A percentile compares a stretch with the other conserved stretches of the same genome.
Conservation (phyloP, 2,888 invertebrate genomes). For the Harmothoe impar region DNA sequence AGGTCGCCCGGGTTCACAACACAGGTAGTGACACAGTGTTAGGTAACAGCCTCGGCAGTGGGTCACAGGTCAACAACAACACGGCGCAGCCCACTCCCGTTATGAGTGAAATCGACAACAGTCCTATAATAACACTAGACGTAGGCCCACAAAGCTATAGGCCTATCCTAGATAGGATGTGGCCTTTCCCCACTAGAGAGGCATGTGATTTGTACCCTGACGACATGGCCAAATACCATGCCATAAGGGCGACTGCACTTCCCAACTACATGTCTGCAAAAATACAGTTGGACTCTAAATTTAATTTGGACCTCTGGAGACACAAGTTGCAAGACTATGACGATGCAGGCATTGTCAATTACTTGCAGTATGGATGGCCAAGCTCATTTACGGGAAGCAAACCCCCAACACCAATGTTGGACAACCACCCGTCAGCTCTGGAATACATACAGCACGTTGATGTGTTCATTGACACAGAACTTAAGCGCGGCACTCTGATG, state of each 20-base stretch:
- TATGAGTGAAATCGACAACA: too few species aligned
- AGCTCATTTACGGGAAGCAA: neutral
- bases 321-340: neutral
- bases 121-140: too few species aligned
- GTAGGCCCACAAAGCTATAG: neutral
- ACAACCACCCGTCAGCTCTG: neutral
- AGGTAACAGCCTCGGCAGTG: too few species aligned
- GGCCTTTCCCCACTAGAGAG: neutral
- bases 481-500: neutral
- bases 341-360: neutral
- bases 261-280: neutral
- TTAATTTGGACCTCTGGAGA: neutral
- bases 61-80: too few species aligned
- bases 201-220: neutral
- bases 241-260: neutral
- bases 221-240: neutral
- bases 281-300: neutral
- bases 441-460: neutral
- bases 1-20: too few species aligned
- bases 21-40: too few species aligned
- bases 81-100: too few species aligned
- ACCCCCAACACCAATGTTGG: neutral
- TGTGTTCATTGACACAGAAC: neutral
- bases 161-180: neutral
- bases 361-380: neutral